phyloP scores from a whole-genome alignment of 2,113 vertebrate genomes.

The Eptesicus fuscus region DNA sequence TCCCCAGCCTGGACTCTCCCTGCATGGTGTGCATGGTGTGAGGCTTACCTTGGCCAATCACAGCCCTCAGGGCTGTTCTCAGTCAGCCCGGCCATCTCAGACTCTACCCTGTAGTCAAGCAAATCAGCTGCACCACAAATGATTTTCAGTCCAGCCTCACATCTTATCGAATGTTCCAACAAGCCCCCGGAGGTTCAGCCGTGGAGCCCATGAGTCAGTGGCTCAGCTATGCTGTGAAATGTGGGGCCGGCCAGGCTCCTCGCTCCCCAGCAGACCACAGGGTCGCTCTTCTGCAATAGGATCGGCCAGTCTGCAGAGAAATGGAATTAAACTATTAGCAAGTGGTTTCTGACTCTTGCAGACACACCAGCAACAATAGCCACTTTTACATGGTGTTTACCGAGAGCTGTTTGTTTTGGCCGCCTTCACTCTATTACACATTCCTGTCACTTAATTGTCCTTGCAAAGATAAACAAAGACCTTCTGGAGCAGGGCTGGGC shows the following conservation, averaged over 20 bases:
- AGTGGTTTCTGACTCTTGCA: constrained; percentile 67
- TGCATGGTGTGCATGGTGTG: background rate
- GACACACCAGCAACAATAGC: constrained; percentile 58
- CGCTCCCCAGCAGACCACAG: constrained; percentile 50
- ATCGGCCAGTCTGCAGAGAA: constrained; percentile 66
- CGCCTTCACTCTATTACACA: constrained; percentile 60
- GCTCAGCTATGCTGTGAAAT: constrained; percentile 31
- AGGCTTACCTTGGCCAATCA: background rate
- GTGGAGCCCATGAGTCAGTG: constrained; percentile 51
- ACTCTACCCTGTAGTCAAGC: background rate
- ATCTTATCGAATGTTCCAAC: constrained; percentile 58
- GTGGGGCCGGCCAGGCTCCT: background rate
- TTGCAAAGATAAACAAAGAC: constrained; percentile 71
- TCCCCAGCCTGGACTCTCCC: background rate
- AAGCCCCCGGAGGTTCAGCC: constrained; percentile 36
- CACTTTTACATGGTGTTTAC: constrained; percentile 49
- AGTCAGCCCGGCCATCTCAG: background rate
- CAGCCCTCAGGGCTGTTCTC: background rate
- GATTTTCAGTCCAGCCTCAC: constrained; percentile 7
- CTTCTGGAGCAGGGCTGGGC: constrained; percentile 55
- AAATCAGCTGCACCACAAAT: background rate
- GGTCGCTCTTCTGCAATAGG: constrained; percentile 39
- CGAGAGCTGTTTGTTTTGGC: constrained; percentile 68
- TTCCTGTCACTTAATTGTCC: constrained; percentile 76
- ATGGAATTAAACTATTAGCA: constrained; percentile 71